Conservation (phyloP, 2,797 vertebrate species). For the Kryptolebias ocellatus region DNA sequence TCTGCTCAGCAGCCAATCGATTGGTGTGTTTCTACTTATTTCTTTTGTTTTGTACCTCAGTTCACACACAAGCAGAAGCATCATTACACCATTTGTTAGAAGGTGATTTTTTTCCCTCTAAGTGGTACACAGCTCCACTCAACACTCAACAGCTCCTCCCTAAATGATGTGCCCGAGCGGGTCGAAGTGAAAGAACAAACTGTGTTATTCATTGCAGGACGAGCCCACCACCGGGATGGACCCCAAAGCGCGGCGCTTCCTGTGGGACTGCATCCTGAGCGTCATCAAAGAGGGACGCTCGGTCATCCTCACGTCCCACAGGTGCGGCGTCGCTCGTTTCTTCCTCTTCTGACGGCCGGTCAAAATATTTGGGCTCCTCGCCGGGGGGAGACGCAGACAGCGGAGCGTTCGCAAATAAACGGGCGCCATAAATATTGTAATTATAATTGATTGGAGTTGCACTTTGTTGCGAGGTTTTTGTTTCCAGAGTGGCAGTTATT, state of each 20-base stretch:
- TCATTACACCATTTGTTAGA: not conserved
- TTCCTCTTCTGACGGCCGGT: not conserved
- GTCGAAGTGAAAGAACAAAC: not conserved
- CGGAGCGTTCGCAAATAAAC: slow-evolving; percentile 11
- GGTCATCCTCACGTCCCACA: slow-evolving; percentile 97
- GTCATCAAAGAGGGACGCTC: slow-evolving; percentile 94
- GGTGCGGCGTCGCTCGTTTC: slow-evolving; percentile 69
- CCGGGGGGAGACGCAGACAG: slow-evolving; percentile 3
- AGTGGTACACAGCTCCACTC: not conserved
- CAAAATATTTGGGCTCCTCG: slow-evolving; percentile 30
- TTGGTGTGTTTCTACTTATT: no score
- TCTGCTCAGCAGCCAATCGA: no score
- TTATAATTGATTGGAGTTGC: slow-evolving; percentile 49
- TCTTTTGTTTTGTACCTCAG: no score
- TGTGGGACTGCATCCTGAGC: slow-evolving; percentile 98
- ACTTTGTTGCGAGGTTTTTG: slow-evolving; percentile 48
- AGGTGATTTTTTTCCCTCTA: not conserved
- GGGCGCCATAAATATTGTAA: slow-evolving; percentile 28
- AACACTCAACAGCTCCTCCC: not conserved
- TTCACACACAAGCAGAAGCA: not conserved
- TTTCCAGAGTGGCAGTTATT: slow-evolving; percentile 51
- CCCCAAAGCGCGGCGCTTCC: slow-evolving; percentile 93
- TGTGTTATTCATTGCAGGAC: slow-evolving; percentile 80
- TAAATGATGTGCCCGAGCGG: not conserved
- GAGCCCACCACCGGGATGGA: slow-evolving; percentile 99